Evolutionary conservation across 2,797 vertebrate genomes (phyloP), one percentile per base, ranked within the genome.

Genomic region (Heterohyrax brucei): DNA sequence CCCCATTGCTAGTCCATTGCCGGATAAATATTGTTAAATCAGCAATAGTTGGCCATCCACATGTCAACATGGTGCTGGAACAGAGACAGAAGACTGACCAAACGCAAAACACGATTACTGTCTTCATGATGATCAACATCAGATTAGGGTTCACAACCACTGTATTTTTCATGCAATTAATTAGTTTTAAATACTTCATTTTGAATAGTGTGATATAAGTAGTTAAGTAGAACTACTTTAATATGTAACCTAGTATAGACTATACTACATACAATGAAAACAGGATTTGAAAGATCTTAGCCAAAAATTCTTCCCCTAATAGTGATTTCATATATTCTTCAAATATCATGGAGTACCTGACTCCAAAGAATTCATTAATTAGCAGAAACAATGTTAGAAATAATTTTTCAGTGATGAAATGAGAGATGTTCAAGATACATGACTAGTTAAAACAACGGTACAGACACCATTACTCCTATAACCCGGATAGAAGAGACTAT

Each of bases 131-230:
- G 1, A 86, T 68, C 46, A 95, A 94, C 33, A 33, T 53, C 8
- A 95, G 70, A 66, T 8, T 91, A 28, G 30, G 9, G 4, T 26
- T 90, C 33, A 87, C 80, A 30, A 39, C 39, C 33, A 46, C 48
- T 75, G n/a, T 39, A 78, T 50, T 44, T 9, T 44, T 66, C 82
- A 73, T 64, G 18, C 66, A 66, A 10, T 22, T 48, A 83, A 86
- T 86, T 96, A n/a, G 33, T 93, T 91, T 73, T 70, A 83, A 95
- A 93, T 89, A 72, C 2, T n/a, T 61, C 12, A 86, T 87, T 88
- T 88, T 93, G n/a, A 94, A 78, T 75, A 61, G 10, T 33, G 48
- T 77, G 28, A 81, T 89, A 4, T 70, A 90, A 73, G n/a, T 91
- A 21, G 30, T 28, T 70, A 44, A 62, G 7, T 16, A 73, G 26